Evolutionary conservation across 1,140 invertebrate genomes (phyloP), one percentile per base, ranked within the genome.

Genomic region (Diorhabda elongata): DNA sequence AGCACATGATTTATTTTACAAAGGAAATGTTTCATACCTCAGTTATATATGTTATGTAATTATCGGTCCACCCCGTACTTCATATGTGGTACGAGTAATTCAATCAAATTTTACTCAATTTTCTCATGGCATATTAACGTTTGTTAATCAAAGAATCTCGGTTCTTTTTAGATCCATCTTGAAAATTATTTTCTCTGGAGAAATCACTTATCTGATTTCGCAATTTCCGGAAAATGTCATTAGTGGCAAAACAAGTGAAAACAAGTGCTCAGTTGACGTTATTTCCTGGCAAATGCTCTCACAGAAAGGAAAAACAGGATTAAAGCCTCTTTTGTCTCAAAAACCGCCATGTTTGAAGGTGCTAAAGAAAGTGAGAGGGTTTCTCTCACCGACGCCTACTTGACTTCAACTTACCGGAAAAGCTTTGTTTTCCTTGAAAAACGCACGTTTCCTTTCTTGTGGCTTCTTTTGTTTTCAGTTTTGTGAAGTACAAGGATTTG

Each of bases 221-320:
- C 6, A 52, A 52, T 52, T 52, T 52, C 47, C 47, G 47, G 47
- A 52, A 52, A 4, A 52, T 52, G n/a, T 52, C 47, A 52, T 52
- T 52, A 52, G 47, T 52, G 47, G 5, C 45, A 52, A 52, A 52
- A 52, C 47, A 52, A 52, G 47, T 52, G 47, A 52, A 52, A 52
- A 52, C 47, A 52, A 52, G 47, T 52, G 47, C 47, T 52, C 47
- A 52, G 47, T 52, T 52, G 47, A n/a, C 47, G 4, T 52, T 52
- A 52, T 52, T 52, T 52, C 47, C 47, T 52, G 47, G 47, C 47
- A 52, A 52, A 52, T 52, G 47, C 47, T 52, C 47, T 52, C n/a
- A 52, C 47, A 52, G 47, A 52, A 52, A 52, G 47, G 47, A 52
- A 52, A 52, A 52, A 52, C 47, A 52, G 47, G 47, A 52, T 52